Evolutionary conservation across 1,140 invertebrate species (phyloP).

Genomic region (Cryptotermes secundus): DNA sequence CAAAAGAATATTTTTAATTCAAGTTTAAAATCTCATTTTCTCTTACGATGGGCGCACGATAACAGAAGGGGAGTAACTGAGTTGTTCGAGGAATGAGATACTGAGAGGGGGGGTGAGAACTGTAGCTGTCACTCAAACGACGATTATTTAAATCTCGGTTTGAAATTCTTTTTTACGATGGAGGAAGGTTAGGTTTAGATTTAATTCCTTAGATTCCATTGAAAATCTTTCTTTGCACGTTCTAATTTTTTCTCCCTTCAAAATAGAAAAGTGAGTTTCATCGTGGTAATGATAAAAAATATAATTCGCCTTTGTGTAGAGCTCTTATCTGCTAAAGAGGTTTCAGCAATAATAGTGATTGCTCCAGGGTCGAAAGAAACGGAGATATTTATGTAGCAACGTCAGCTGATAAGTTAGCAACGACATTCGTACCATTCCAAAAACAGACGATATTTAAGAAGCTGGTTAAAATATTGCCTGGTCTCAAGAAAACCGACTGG

Average conservation of each 20-base stretch:
- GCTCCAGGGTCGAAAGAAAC: no score
- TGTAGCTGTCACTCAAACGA: not conserved
- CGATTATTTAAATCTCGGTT: not conserved
- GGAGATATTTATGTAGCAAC: no score
- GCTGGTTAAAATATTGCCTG: no score
- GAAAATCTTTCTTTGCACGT: not conserved
- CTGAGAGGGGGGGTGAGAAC: not conserved
- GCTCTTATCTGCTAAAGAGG: no score
- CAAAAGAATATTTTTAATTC: conserved; percentile 20
- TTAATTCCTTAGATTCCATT: not conserved
- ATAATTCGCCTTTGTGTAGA: not conserved
- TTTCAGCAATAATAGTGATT: no score
- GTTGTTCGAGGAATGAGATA: not conserved
- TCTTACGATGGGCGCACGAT: not conserved
- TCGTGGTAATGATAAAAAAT: not conserved
- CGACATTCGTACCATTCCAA: no score
- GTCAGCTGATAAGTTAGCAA: no score
- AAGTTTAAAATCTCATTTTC: conserved; percentile 20
- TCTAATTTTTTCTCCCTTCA: not conserved
- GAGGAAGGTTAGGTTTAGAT: not conserved
- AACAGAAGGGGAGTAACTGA: not conserved
- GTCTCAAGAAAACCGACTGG: no score
- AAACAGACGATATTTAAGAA: no score
- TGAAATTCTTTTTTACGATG: not conserved
- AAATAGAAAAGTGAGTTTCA: not conserved